These are phyloP conservation scores for Lasioglossum malachurum DNA, from an alignment of 2,888 invertebrate species.

Conservation along the genomic window DNA sequence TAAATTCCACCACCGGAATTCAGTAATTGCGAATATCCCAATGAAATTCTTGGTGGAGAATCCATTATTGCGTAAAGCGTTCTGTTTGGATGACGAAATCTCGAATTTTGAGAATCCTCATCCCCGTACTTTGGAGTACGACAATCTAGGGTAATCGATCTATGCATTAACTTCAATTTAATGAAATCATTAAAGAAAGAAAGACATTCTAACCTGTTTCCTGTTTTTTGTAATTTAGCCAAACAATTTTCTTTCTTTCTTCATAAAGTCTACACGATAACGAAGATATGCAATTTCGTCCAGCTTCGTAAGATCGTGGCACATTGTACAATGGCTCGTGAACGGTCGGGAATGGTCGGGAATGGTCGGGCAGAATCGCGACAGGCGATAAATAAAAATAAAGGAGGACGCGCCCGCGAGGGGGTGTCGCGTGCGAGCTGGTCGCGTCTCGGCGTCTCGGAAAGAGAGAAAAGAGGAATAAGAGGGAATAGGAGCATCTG, in stretches of 20 bases:
- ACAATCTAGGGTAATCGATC: too few relatives aligned
- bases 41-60: neutral
- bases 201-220: too few relatives aligned
- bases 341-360: neutral
- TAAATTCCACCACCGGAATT: neutral
- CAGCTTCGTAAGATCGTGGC: too few relatives aligned
- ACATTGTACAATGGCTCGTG: neutral
- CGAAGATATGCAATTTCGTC: too few relatives aligned
- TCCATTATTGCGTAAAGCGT: neutral
- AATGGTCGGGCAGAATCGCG: constrained; percentile 31
- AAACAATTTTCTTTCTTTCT: too few relatives aligned
- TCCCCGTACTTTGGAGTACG: too few relatives aligned
- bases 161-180: too few relatives aligned
- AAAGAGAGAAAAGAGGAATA: constrained; percentile 14
- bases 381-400: constrained; percentile 65
- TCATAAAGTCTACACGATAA: too few relatives aligned
- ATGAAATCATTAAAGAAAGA: too few relatives aligned
- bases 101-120: neutral
- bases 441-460: neutral
- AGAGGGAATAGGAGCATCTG: neutral
- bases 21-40: neutral
- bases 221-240: too few relatives aligned
- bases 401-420: constrained; percentile 11
- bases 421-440: constrained; percentile 19
- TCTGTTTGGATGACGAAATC: neutral